Conservation (phyloP, 2,113 vertebrate species). For the Corynorhinus townsendii region DNA sequence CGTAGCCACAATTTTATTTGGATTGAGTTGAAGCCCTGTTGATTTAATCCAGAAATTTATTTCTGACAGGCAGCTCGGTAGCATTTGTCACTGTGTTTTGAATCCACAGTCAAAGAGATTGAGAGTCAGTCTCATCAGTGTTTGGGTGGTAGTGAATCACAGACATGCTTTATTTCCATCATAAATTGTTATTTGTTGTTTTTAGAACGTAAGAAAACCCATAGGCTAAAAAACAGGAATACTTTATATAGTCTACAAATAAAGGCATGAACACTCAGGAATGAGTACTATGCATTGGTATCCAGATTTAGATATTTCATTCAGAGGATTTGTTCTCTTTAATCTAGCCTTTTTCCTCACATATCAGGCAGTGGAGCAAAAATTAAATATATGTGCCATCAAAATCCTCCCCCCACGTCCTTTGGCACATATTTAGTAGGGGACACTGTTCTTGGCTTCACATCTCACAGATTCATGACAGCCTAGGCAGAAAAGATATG, state of each 20-base stretch:
- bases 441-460: conserved; percentile 21
- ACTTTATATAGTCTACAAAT: conserved; percentile 40
- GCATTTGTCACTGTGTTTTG: conserved; percentile 60
- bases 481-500: conserved; percentile 38
- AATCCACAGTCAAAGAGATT: conserved; percentile 63
- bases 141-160: conserved; percentile 52
- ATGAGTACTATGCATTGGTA: neutral
- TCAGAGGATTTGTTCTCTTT: conserved; percentile 12
- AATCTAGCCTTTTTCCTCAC: conserved; percentile 32
- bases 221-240: conserved; percentile 10
- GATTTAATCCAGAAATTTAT: conserved; percentile 69
- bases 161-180: conserved; percentile 49
- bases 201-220: conserved; percentile 45
- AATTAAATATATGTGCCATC: conserved; percentile 52
- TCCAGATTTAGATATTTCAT: conserved; percentile 14
- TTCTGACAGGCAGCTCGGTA: conserved; percentile 54
- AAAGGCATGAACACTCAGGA: conserved; percentile 5
- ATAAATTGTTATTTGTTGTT: conserved; percentile 63
- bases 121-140: conserved; percentile 40
- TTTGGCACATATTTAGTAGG: conserved; percentile 52
- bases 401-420: neutral
- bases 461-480: conserved; percentile 47
- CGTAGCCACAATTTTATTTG: conserved; percentile 21
- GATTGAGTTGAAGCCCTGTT: conserved; percentile 1
- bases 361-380: conserved; percentile 39